Percentiles rank a stretch among this genome's conserved stretches.
phyloP scores from a whole-genome alignment of 2,797 vertebrate species.

The Sciurus carolinensis region DNA sequence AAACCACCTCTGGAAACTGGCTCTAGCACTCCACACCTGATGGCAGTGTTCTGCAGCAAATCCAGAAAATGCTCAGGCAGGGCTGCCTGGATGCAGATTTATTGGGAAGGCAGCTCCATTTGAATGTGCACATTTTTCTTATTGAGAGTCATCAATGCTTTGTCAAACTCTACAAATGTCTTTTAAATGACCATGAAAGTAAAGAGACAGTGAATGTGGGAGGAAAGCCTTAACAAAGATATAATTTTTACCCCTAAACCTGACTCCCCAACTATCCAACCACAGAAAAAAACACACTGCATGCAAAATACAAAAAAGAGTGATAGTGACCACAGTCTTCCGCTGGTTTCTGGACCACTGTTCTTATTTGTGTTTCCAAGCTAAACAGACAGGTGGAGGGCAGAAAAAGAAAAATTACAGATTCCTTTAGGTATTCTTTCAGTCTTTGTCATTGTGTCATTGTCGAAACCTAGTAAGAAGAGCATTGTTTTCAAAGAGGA shows the following conservation, averaged over 20 bases:
- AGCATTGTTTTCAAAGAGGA: not conserved
- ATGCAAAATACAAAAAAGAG: constrained; percentile 53
- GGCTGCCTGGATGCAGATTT: constrained; percentile 69
- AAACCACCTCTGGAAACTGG: not conserved
- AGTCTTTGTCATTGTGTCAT: constrained; percentile 1
- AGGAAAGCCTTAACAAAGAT: not conserved
- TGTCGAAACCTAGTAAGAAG: not conserved
- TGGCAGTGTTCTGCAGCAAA: constrained; percentile 89
- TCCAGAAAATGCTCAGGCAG: constrained; percentile 46
- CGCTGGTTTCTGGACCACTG: not conserved
- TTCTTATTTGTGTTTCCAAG: not conserved
- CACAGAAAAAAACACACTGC: constrained; percentile 43
- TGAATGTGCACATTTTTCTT: constrained; percentile 79
- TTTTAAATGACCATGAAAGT: constrained; percentile 83
- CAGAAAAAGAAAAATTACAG: not conserved
- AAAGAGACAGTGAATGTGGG: constrained; percentile 69
- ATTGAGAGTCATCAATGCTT: constrained; percentile 81
- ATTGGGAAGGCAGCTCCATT: constrained; percentile 77
- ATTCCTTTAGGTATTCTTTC: not conserved
- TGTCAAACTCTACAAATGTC: constrained; percentile 83
- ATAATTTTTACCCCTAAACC: constrained; percentile 65
- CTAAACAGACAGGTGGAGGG: not conserved
- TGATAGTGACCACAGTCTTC: not conserved
- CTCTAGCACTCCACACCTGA: constrained; percentile 85
- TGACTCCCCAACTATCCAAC: constrained; percentile 22